Evolutionary conservation across 2,888 invertebrate genomes (phyloP).

Genomic region (Mythimna lalbum): DNA sequence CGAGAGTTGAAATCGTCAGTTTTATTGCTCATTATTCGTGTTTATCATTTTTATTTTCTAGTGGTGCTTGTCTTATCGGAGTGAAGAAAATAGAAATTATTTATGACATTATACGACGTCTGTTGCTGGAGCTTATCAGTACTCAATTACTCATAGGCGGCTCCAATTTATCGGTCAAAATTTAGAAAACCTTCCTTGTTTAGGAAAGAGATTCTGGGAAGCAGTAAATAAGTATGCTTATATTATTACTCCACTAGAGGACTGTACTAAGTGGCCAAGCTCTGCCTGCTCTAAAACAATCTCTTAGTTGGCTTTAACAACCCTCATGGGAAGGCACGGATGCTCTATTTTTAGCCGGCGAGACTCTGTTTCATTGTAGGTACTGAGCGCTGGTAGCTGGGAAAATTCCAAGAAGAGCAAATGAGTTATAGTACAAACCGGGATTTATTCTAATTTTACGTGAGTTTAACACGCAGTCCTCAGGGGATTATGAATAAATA

Average conservation of each 20-base stretch:
- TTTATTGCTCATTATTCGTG: slow-evolving; percentile 69
- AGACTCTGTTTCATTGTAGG: slow-evolving; percentile 13
- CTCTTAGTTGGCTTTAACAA: slow-evolving; percentile 31
- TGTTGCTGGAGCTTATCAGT: slow-evolving; percentile 6
- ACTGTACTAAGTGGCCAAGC: slow-evolving; percentile 14
- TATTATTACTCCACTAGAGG: slow-evolving; percentile 5
- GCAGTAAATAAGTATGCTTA: background rate
- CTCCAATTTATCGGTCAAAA: background rate
- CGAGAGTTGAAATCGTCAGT: slow-evolving; percentile 65
- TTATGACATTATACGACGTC: slow-evolving; percentile 32
- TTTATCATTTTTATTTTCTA: slow-evolving; percentile 60
- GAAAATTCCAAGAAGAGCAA: background rate
- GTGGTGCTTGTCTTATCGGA: slow-evolving; percentile 44
- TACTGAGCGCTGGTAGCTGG: background rate
- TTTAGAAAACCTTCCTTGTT: background rate
- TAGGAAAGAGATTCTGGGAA: background rate
- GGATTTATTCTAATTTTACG: no score
- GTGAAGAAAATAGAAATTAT: slow-evolving; percentile 31
- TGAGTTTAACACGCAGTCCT: no score
- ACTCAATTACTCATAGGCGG: background rate
- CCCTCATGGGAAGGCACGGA: slow-evolving; percentile 12
- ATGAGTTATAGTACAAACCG: background rate
- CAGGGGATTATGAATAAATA: no score
- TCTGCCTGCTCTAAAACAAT: slow-evolving; percentile 26
- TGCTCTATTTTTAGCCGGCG: slow-evolving; percentile 14